phyloP scores from a whole-genome alignment of 1,140 invertebrate genomes.

The Penaeus chinensis region DNA sequence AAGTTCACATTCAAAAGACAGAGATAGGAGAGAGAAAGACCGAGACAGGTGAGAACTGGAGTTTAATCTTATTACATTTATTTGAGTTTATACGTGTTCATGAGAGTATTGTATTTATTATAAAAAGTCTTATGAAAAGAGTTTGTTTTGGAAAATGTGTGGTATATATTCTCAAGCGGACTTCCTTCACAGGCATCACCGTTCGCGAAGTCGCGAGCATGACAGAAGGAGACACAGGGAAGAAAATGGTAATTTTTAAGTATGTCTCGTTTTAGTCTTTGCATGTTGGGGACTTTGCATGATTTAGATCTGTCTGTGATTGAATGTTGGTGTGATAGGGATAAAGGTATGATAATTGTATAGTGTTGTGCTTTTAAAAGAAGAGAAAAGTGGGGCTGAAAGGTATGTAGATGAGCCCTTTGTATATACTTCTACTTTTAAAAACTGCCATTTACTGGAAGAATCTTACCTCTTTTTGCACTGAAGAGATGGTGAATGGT shows the following conservation, averaged over 20 bases:
- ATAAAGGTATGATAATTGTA: no score
- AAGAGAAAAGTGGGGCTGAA: no score
- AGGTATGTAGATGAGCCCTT: no score
- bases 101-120: not conserved
- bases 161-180: not conserved
- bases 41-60: constrained; percentile 38
- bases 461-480: no score
- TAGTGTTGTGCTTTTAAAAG: no score
- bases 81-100: not conserved
- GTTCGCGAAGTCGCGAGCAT: constrained; percentile 40
- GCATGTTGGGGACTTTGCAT: constrained; percentile 1
- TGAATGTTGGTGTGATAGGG: no score
- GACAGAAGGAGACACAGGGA: constrained; percentile 58
- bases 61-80: not conserved
- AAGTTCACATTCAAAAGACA: constrained; percentile 32
- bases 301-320: not conserved
- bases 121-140: not conserved
- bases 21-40: constrained; percentile 36
- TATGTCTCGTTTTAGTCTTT: constrained; percentile 12
- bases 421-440: no score
- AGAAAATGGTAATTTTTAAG: constrained; percentile 50
- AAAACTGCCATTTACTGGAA: no score
- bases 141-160: not conserved
- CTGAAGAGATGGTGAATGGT: no score
- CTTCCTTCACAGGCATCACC: constrained; percentile 39